Evolutionary conservation across 2,888 invertebrate species (phyloP).

Genomic region (Electrophaes corylata): DNA sequence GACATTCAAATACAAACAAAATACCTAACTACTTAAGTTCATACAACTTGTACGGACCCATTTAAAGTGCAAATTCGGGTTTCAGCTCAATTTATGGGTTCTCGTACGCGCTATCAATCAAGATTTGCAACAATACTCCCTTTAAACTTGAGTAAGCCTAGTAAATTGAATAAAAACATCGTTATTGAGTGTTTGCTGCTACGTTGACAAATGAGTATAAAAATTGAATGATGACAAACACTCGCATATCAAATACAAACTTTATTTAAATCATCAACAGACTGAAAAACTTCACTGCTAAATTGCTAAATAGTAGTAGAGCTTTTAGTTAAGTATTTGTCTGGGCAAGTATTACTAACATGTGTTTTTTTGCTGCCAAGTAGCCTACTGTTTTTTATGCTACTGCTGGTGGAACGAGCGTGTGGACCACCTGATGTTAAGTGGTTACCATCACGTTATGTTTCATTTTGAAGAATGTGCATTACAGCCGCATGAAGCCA

Average conservation of each 20-base stretch:
- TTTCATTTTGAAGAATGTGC: no score
- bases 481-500: no score
- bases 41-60: slow-evolving; percentile 42
- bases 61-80: slow-evolving; percentile 67
- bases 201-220: slow-evolving; percentile 34
- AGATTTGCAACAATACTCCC: slow-evolving; percentile 69
- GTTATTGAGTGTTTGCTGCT: slow-evolving; percentile 37
- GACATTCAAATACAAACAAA: neutral
- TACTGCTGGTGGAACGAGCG: no score
- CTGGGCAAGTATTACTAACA: no score
- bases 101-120: slow-evolving; percentile 75
- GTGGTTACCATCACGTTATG: no score
- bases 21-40: neutral
- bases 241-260: neutral
- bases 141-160: slow-evolving; percentile 62
- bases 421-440: no score
- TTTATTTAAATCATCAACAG: neutral
- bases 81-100: slow-evolving; percentile 65
- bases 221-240: slow-evolving; percentile 18
- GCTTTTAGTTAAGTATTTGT: no score
- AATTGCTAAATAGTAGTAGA: no score
- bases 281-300: no score
- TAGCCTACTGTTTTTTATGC: no score
- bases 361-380: no score
- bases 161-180: slow-evolving; percentile 74